phyloP scores from a whole-genome alignment of 2,888 invertebrate species.

The Altica lythri region DNA sequence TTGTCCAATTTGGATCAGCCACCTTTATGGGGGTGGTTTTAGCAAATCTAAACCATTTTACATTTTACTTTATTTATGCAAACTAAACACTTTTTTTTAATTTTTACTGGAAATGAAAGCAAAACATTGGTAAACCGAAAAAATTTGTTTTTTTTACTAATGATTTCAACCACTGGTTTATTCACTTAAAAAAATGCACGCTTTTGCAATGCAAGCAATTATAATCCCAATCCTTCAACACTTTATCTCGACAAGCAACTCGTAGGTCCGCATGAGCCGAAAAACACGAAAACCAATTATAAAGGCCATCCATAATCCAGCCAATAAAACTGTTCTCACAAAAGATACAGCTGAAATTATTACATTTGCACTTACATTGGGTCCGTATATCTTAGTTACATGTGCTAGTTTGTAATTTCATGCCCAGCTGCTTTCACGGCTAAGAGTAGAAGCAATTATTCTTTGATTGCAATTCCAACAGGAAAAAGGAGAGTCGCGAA shows the following conservation, averaged over 20 bases:
- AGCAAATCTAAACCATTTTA: no score
- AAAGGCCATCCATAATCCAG: constrained; percentile 50
- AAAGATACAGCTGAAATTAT: constrained; percentile 52
- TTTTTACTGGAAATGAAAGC: no score
- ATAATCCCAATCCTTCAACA: constrained; percentile 2
- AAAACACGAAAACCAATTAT: constrained; percentile 49
- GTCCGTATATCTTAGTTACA: constrained; percentile 49
- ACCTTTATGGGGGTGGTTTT: no score
- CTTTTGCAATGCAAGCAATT: constrained; percentile 15
- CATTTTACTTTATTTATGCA: no score
- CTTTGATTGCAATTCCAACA: constrained; percentile 40
- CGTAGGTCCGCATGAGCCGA: constrained; percentile 33
- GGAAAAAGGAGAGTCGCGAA: not conserved
- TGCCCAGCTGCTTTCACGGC: constrained; percentile 46
- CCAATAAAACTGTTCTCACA: constrained; percentile 51
- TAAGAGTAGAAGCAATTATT: constrained; percentile 45
- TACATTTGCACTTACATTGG: constrained; percentile 52
- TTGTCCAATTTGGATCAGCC: no score
- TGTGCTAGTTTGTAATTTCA: constrained; percentile 50
- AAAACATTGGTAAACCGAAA: no score
- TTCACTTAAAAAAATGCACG: not conserved
- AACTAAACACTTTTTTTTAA: no score
- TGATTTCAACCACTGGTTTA: no score
- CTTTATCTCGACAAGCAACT: constrained; percentile 16
- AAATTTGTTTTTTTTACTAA: no score